Conservation (phyloP, 2,113 vertebrate species). For the Macaca nemestrina region DNA sequence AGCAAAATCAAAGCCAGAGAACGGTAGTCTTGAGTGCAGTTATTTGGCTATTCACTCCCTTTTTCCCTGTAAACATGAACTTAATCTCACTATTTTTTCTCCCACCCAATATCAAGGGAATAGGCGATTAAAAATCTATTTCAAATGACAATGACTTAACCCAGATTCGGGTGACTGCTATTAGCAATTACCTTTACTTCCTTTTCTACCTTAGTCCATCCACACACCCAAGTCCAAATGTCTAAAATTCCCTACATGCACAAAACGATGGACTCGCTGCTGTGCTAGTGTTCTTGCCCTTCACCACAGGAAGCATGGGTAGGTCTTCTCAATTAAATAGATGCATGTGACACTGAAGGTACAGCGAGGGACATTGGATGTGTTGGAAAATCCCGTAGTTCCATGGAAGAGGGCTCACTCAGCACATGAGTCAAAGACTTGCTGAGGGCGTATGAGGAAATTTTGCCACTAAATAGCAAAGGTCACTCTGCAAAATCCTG, state of each 20-base stretch:
- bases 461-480: not conserved
- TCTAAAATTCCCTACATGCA: not conserved
- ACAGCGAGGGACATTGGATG: rapidly evolving
- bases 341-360: not conserved
- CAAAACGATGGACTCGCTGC: not conserved
- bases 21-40: not conserved
- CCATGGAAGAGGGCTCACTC: not conserved
- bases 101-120: too few relatives aligned
- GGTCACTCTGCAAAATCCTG: not conserved
- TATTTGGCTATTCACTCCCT: not conserved
- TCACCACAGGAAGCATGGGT: not conserved
- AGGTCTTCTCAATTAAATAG: not conserved
- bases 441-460: too few relatives aligned
- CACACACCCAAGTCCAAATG: too few relatives aligned
- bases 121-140: not conserved
- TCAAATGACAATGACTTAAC: not conserved
- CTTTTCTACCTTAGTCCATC: not conserved
- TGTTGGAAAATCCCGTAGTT: not conserved
- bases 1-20: not conserved
- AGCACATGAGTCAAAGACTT: not conserved
- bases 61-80: not conserved
- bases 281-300: rapidly evolving
- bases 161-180: rapidly evolving
- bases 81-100: not conserved
- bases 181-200: not conserved